These are phyloP conservation scores for Linnaemya tessellans DNA, from an alignment of 2,888 invertebrate genomes.

Conservation along the genomic window DNA sequence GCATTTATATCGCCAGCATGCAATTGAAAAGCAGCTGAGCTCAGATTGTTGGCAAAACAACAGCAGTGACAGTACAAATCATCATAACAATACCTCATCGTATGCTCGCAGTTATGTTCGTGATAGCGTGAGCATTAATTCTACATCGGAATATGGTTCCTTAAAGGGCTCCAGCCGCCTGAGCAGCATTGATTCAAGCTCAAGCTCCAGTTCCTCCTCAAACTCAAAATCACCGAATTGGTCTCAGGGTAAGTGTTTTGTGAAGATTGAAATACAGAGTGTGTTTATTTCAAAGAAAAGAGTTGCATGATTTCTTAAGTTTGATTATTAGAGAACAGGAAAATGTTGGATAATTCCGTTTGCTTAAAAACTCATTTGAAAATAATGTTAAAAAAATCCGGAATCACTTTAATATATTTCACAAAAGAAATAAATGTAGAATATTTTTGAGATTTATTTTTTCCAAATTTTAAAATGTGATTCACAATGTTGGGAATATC, in stretches of 20 bases:
- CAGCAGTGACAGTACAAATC: slow-evolving; percentile 50
- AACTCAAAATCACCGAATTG: slow-evolving; percentile 80
- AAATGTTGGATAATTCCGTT: no score
- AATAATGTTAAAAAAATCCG: no score
- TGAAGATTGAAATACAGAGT: background rate
- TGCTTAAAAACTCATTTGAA: no score
- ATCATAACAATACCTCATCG: slow-evolving; percentile 73
- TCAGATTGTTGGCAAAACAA: slow-evolving; percentile 83
- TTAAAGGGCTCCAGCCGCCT: slow-evolving; percentile 74
- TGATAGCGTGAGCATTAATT: slow-evolving; percentile 74
- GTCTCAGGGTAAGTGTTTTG: slow-evolving; percentile 77
- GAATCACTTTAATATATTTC: no score
- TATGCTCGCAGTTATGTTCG: slow-evolving; percentile 74
- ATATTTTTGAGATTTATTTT: no score
- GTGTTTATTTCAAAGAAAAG: background rate
- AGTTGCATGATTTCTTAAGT: no score
- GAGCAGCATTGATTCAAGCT: slow-evolving; percentile 80
- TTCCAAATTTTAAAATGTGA: no score
- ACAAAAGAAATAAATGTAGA: no score
- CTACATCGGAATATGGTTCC: slow-evolving; percentile 68
- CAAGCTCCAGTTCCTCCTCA: slow-evolving; percentile 80
- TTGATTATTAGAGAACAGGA: no score
- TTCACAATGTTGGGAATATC: no score
- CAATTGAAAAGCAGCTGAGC: slow-evolving; percentile 84
- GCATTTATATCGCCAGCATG: slow-evolving; percentile 83